Evolutionary conservation across 1,140 invertebrate species (phyloP).

Genomic region (Alviniconcha marisindica): DNA sequence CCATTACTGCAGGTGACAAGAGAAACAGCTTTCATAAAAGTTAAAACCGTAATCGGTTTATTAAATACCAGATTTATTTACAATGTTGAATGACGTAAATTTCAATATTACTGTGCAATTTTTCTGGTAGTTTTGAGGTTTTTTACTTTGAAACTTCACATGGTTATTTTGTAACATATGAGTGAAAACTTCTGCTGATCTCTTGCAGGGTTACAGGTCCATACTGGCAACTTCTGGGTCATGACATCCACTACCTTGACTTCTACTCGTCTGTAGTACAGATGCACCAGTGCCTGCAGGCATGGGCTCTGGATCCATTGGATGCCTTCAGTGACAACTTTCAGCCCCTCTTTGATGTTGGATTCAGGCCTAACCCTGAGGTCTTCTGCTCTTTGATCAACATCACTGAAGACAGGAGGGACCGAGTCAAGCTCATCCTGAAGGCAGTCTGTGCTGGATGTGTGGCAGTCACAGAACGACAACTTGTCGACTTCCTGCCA

Average conservation of each 20-base stretch:
- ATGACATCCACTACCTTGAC: not conserved
- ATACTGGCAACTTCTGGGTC: not conserved
- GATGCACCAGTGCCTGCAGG: not conserved
- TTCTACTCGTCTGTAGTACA: not conserved
- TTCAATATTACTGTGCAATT: too few relatives aligned
- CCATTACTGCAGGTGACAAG: too few relatives aligned
- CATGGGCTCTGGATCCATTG: not conserved
- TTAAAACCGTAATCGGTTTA: too few relatives aligned
- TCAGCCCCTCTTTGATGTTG: not conserved
- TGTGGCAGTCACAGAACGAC: not conserved
- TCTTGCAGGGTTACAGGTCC: too few relatives aligned
- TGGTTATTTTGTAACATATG: too few relatives aligned
- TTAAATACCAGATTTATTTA: too few relatives aligned
- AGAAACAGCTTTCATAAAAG: too few relatives aligned
- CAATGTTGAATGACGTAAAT: too few relatives aligned
- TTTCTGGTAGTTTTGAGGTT: too few relatives aligned
- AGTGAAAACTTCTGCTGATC: too few relatives aligned
- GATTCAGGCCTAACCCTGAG: not conserved
- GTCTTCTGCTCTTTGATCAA: not conserved
- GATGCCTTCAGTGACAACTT: not conserved
- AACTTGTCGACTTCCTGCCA: conserved; percentile 10
- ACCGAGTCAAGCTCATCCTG: not conserved
- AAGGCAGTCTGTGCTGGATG: not conserved
- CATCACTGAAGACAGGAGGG: not conserved
- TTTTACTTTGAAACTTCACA: too few relatives aligned